Evolutionary conservation across 2,113 vertebrate genomes (phyloP), one percentile per base, ranked within the genome.

Genomic region (Colius striatus): DNA sequence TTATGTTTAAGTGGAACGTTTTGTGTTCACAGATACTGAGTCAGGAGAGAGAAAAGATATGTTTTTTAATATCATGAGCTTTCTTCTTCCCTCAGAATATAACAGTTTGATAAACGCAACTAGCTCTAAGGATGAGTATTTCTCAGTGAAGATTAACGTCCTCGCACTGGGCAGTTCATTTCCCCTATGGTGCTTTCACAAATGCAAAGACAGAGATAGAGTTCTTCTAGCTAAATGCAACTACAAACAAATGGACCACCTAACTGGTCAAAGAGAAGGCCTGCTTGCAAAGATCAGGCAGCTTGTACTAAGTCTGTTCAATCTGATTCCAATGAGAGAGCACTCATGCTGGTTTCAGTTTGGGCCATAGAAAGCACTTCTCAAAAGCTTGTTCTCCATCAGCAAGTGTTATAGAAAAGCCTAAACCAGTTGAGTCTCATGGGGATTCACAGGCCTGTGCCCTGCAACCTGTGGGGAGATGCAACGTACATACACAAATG

Each of bases 401-500:
- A 29, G 27, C 1, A 4, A 75, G 30, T 0, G 18, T 7, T 26
- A 53, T 16, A 27, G 50, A 74, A 53, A 78, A 60, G 25, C 32
- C 57, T n/a, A 73, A 84, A 58, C 32, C 51, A 32, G 29, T 47
- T 4, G 12, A 32, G 43, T 47, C 27, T 48, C 78, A 41, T 0
- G 14, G 53, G 22, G 10, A 53, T 32, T 54, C 41, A 11, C 11
- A 11, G 50, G 34, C 34, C 48, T 3, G 11, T 47, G 63, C 21
- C n/a, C 68, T 18, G 20, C 47, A 66, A 14, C 68, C 58, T 27
- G 23, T 2, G 13, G 13, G 43, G 41, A 32, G 36, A 45, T 38
- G 11, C 19, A 8, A 32, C 0, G 4, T 22, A 60, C n/a, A 3
- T 0, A 0, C 38, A 48, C 26, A 70, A 48, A n/a, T 0, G 5